Evolutionary conservation across 2,888 invertebrate genomes (phyloP), one percentile per base, ranked within the genome.

Genomic region (Parnassius apollo): DNA sequence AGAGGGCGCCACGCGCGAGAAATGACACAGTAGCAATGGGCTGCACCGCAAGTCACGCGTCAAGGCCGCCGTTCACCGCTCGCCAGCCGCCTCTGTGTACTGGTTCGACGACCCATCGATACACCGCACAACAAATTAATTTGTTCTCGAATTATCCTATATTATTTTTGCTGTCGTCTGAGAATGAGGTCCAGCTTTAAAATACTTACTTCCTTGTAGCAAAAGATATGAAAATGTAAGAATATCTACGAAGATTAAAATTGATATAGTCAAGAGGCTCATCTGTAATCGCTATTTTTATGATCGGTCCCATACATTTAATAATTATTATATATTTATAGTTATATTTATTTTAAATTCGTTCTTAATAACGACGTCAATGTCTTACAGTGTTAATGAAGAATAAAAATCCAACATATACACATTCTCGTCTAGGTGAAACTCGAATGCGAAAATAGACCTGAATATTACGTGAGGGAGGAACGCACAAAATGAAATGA

Each of bases 51-150:
- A 72, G 67, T 66, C 72, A 73, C 71, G 72, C 71, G 69, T 74
- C 83, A 88, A 88, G 88, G 88, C 75, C 75, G 74, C 85, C 85
- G 71, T 69, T 84, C 85, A 85, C 87, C 73, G 68, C 67, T 73
- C 67, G 51, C 66, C 65, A 57, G 51, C 66, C 65, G 59, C 22
- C 48, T 55, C 57, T 54, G 69, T 69, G 65, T 68, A 77, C 74
- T 81, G 71, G 85, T 85, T 85, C 86, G 83, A 78, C 81, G 82
- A 84, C 85, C 84, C 78, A 81, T 72, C 71, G 72, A 71, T 75
- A 76, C 18, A 8, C n/a, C 66, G 62, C 56, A 59, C 61, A 56
- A 44, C 59, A 60, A 54, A 57, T 57, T 57, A 57, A 60, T 64
- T 64, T 57, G 63, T 59, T 64, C 63, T 59, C 46, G 63, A 25